Evolutionary conservation across 2,113 vertebrate genomes (phyloP), one percentile per base, ranked within the genome.

Genomic region (Labeo rohita): DNA sequence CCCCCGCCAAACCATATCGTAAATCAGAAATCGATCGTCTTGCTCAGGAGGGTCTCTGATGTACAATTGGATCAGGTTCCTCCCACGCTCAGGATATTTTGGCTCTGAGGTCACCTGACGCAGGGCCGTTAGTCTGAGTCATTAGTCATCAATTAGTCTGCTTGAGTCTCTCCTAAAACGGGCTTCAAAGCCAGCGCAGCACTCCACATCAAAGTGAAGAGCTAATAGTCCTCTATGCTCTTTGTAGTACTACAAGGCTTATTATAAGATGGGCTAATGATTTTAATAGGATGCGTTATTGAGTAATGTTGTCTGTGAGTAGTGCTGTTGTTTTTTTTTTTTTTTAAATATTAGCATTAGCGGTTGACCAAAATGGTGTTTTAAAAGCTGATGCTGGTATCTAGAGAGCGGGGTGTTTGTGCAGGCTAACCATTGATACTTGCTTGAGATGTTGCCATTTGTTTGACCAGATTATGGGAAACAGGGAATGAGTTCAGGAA

Each of bases 11-110:
- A 89, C 86, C 80, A 85, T 85, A 84, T 85, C 86, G 79, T 87
- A 70, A 88, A 92, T 92, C 87, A 89, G 86, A 91, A 93, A 91
- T 91, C 88, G 83, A 90, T 91, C 43, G 81, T 28, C 43, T 66
- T 82, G 10, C 47, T 70, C 63, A 2, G 15, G 63, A 36, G 45
- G 43, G 2, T 52, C 80, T 52, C 23, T 13, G 23, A 50, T 39
- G 47, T 13, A 34, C 47, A 50, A 52, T 82, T 70, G 47, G 65
- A 82, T 54, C 47, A 68, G 43, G 8, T 49, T 81, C 80, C 63
- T 68, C 80, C 63, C 23, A 80, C 54, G 52, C 16, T 59, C 52
- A 2, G 16, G 45, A 39, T 65, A 8, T 65, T 78, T 72, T 70
- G 18, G 43, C 68, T 84, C 50, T 18, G 61, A 50, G 83, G 16